Base-by-base conservation (phyloP, 2,113 vertebrate genomes). In the Camelus bactrianus region DNA sequence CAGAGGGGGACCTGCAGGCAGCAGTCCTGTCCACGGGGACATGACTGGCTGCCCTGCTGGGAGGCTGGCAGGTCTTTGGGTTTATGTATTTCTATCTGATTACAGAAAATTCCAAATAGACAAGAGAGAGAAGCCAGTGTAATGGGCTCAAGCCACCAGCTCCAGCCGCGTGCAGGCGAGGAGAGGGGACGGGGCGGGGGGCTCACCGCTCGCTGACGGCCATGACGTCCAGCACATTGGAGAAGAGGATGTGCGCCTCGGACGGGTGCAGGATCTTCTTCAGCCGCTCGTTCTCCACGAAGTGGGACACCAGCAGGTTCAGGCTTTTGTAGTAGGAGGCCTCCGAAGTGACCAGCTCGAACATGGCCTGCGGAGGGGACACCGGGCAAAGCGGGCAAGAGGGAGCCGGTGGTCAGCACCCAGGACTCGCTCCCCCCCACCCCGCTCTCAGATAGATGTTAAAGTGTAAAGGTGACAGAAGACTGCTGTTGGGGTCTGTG, bases 261-360 rank as follows among this genome's bases (percentile, higher is more conserved):
- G 99, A 99, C 1, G 99, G 99, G 97, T 99, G 99, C 95, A 99
- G 98, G 73, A 98, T 99, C 98, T 99, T 99, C 92, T 99, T 98
- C 93, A 99, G 97, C 58, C 97, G 89, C 5, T 99, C 99, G 0
- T 99, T 99, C 92, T 99, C 99, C 93, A 99, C 99, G 98, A 99
- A 99, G 98, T 99, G 99, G 11, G 99, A 99, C 97, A 99, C 99
- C 54, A 99, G 98, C 96, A 99, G 99, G 81, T 99, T 99, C 98
- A 99, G 97, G 96, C 99, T 99, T 97, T 99, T 99, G 98, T 99
- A 99, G 98, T 99, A 99, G 0, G 99, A 99, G 2, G 99, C 99
- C 97, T 99, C 99, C 0, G 99, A 99, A 35, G 99, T 99, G 96
- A 99, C 99, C 89, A 99, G 98, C 97, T 99, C 99, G 95, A 99